phyloP scores from a whole-genome alignment of 2,888 invertebrate species.

The Spicauda simplicius region DNA sequence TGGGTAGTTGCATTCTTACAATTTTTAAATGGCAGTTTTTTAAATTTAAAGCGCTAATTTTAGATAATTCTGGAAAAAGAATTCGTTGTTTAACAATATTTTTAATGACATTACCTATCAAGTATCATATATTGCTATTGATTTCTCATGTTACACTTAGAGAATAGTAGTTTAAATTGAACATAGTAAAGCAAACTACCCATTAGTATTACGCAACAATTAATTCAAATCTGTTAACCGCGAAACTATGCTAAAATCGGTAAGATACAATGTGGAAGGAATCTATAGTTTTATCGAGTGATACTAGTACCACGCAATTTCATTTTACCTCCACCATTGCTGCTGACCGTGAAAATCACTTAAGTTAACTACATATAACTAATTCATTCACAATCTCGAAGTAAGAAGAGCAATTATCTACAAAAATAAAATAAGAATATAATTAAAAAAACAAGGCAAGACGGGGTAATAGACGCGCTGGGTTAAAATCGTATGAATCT shows the following conservation, averaged over 20 bases:
- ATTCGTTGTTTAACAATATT: no score
- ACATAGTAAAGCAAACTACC: background rate
- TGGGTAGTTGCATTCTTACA: background rate
- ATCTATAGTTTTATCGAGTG: background rate
- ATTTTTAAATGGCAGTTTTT: background rate
- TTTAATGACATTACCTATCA: no score
- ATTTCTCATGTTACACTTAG: no score
- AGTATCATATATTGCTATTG: no score
- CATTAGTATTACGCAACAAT: background rate
- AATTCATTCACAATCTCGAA: background rate
- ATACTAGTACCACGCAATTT: background rate
- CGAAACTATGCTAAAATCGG: background rate
- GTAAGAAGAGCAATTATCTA: slow-evolving; percentile 30
- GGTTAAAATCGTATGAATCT: no score
- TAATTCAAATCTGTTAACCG: background rate
- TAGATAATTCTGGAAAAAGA: no score
- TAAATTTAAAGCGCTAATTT: no score
- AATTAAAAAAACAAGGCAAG: background rate
- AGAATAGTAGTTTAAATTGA: no score
- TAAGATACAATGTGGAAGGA: slow-evolving; percentile 1
- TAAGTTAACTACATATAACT: background rate
- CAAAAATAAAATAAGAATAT: slow-evolving; percentile 1
- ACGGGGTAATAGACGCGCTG: no score
- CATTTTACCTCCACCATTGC: slow-evolving; percentile 2
- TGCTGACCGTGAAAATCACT: background rate